Evolutionary conservation across 1,140 invertebrate genomes (phyloP).

Genomic region (Euwallacea fornicatus): DNA sequence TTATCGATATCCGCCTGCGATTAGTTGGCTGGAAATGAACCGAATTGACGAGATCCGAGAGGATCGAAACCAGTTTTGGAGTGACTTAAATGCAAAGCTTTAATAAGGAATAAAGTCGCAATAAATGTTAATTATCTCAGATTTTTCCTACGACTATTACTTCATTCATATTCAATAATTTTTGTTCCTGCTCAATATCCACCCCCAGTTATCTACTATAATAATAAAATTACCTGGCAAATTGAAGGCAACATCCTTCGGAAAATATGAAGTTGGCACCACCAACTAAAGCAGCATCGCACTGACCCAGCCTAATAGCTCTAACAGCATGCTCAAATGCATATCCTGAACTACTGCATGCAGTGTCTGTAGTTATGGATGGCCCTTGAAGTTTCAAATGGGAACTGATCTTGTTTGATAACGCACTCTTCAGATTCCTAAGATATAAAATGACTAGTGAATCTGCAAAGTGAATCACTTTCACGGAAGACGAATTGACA

Average conservation of each 20-base stretch:
- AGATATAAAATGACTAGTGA: too few relatives aligned
- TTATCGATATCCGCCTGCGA: too few relatives aligned
- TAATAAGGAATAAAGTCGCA: too few relatives aligned
- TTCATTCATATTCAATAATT: too few relatives aligned
- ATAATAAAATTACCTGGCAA: conserved; percentile 58
- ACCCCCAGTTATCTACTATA: too few relatives aligned
- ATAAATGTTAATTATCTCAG: too few relatives aligned
- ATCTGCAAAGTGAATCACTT: not conserved
- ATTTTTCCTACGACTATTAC: too few relatives aligned
- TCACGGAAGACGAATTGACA: not conserved
- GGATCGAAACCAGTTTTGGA: too few relatives aligned
- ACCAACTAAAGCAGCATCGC: conserved; percentile 85
- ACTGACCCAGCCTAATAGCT: conserved; percentile 73
- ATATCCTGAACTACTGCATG: conserved; percentile 85
- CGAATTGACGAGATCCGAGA: too few relatives aligned
- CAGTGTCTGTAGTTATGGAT: conserved; percentile 82
- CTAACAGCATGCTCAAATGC: conserved; percentile 81
- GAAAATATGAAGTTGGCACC: conserved; percentile 80
- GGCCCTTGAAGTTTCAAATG: conserved; percentile 71
- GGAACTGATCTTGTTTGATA: conserved; percentile 86
- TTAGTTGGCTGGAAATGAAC: too few relatives aligned
- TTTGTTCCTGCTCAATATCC: too few relatives aligned
- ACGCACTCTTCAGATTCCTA: conserved; percentile 60
- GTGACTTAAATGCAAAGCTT: too few relatives aligned
- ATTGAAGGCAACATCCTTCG: conserved; percentile 82